A percentile compares a stretch with the other conserved stretches of the same genome.
Conservation (phyloP, 2,113 vertebrate genomes). For the Panthera tigris region DNA sequence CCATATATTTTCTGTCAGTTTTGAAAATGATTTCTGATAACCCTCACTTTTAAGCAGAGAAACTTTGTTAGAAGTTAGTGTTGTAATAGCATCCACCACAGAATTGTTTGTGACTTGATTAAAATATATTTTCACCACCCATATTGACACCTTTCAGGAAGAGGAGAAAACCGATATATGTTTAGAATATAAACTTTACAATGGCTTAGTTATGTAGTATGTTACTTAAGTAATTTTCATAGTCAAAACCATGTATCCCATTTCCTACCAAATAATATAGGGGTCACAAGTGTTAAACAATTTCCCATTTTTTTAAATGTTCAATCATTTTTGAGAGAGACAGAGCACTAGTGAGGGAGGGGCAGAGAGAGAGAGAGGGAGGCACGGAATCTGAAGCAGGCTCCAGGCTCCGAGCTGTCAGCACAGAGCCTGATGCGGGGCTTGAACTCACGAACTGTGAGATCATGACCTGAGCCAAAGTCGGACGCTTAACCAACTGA, state of each 20-base stretch:
- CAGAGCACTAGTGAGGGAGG: too few species aligned
- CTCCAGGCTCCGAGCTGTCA: too few species aligned
- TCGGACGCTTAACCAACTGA: too few species aligned
- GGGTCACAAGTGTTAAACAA: neutral
- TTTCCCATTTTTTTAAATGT: neutral
- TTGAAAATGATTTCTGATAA: neutral
- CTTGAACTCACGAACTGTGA: too few species aligned
- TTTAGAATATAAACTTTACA: neutral
- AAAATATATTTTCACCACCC: neutral
- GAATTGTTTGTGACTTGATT: neutral
- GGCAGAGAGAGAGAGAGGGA: too few species aligned
- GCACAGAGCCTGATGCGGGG: too few species aligned
- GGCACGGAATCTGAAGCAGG: too few species aligned
- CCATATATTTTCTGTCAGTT: neutral
- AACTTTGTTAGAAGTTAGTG: neutral
- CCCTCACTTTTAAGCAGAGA: neutral
- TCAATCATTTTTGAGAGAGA: too few species aligned
- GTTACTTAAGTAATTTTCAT: neutral
- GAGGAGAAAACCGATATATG: neutral
- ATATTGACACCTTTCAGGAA: neutral
- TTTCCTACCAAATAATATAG: neutral
- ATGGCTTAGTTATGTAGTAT: neutral
- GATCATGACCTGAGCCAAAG: too few species aligned
- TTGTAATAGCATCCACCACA: neutral
- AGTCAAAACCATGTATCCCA: neutral